Evolutionary conservation across 1,140 invertebrate genomes (phyloP).

Genomic region (Frieseomelitta varia): DNA sequence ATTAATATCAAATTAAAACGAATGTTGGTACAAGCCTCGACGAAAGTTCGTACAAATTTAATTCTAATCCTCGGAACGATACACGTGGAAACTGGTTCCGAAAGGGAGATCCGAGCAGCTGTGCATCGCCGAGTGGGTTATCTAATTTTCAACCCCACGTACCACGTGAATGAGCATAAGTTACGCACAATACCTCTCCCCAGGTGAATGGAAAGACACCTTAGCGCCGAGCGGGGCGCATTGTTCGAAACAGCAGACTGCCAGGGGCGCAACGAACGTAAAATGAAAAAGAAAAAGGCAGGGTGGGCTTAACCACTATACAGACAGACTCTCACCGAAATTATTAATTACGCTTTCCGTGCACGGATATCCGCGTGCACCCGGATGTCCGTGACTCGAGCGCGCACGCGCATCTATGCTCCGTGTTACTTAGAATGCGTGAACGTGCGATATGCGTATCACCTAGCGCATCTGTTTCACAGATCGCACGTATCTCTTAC

Average conservation of each 20-base stretch:
- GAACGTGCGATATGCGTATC: conserved; percentile 3
- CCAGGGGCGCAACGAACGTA: not conserved
- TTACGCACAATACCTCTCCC: conserved; percentile 38
- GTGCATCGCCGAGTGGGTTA: conserved; percentile 39
- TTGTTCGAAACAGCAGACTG: conserved; percentile 50
- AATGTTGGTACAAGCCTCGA: not conserved
- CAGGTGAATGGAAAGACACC: conserved; percentile 51
- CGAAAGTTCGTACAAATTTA: conserved; percentile 27
- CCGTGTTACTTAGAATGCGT: conserved; percentile 7
- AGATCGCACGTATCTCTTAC: conserved; percentile 5
- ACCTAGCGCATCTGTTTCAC: not conserved
- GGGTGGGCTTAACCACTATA: conserved; percentile 24
- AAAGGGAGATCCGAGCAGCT: conserved; percentile 51
- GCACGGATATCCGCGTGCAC: conserved; percentile 62
- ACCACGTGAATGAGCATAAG: conserved; percentile 35
- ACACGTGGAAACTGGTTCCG: conserved; percentile 25
- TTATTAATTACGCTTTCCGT: conserved; percentile 62
- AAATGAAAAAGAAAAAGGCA: not conserved
- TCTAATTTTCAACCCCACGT: conserved; percentile 60
- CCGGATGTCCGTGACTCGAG: conserved; percentile 56
- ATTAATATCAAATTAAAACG: not conserved
- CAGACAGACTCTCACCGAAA: conserved; percentile 43
- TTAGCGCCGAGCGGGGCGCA: conserved; percentile 35
- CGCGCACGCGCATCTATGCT: not conserved
- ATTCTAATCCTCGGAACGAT: conserved; percentile 18